phyloP scores from a whole-genome alignment of 2,113 vertebrate genomes.

The Brienomyrus brachyistius region DNA sequence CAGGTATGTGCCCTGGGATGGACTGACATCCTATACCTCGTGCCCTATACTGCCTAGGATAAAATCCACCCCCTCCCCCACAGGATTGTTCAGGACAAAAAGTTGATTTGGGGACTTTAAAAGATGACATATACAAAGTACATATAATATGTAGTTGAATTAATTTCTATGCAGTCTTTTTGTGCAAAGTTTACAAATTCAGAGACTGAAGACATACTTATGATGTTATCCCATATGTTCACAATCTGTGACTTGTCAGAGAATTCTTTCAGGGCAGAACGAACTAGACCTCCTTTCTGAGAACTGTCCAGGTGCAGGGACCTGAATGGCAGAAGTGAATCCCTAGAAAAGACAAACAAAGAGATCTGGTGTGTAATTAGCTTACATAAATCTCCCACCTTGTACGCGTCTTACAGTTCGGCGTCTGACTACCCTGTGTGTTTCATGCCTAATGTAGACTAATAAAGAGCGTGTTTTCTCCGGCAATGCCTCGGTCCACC shows the following conservation, averaged over 20 bases:
- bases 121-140: neutral
- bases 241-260: slow-evolving; percentile 28
- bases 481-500: too few relatives aligned
- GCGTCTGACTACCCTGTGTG: too few relatives aligned
- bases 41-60: neutral
- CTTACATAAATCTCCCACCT: too few relatives aligned
- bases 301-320: slow-evolving; percentile 23
- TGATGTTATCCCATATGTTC: slow-evolving; percentile 32
- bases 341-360: slow-evolving; percentile 35
- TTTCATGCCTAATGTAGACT: too few relatives aligned
- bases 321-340: neutral
- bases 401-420: too few relatives aligned
- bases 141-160: neutral
- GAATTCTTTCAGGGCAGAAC: slow-evolving; percentile 4
- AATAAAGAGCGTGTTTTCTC: too few relatives aligned
- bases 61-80: neutral
- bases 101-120: neutral
- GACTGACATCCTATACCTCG: neutral
- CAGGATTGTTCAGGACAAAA: neutral
- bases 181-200: too few relatives aligned
- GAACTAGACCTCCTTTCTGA: slow-evolving; percentile 20
- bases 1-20: neutral
- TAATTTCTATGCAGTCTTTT: neutral
- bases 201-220: slow-evolving; percentile 39
- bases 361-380: neutral